Base-by-base conservation (phyloP, 2,113 vertebrate genomes). In the Telmatochromis bifrenatus region DNA sequence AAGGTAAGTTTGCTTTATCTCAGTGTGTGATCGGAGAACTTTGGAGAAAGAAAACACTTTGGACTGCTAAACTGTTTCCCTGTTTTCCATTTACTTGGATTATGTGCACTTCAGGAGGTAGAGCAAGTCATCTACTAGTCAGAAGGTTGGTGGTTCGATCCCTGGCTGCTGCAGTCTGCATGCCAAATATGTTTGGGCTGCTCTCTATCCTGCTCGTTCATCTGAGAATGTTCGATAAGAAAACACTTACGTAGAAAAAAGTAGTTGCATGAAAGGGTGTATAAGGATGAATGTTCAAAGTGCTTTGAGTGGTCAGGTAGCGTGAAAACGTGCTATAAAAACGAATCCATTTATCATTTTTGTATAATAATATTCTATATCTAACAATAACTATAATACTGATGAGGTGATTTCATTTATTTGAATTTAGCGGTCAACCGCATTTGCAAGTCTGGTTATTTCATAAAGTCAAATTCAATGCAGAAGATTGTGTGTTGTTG, bases 281-380 rank as follows among this genome's bases (percentile, higher is more conserved):
- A 6, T 23, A 3, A 39, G 35, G 62, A 21, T 6, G 35, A 68
- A 39, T 21, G 62, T 68, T 14, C 7, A 21, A 68, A 68, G 62
- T 23, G 7, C 19, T 21, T 37, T 39, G 33, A 39, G 33, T 68
- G 62, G 33, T 68, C 33, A 39, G 11, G 33, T 39, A 39, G 33
- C 1, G 0, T 68, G 9, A 7, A 68, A 21, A 68, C 2, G 33
- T 0, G 3, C 62, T 13, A 21, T 68, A 39, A 21, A 68, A 13
- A 39, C 11, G 1, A 39, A 37, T 39, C 62, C 4, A 68, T 6
- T 68, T 21, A 68, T 21, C 11, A 39, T 68, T 68, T 70, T 23
- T 70, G 65, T 23, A 65, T 37, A 37, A 65, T 21, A 65, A 21
- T 4, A 65, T 65, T 37, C 19, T 37, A n/a, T 13, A n/a, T 65